These are phyloP conservation scores for Indicator indicator DNA, from an alignment of 2,113 vertebrate species.

Conservation along the genomic window DNA sequence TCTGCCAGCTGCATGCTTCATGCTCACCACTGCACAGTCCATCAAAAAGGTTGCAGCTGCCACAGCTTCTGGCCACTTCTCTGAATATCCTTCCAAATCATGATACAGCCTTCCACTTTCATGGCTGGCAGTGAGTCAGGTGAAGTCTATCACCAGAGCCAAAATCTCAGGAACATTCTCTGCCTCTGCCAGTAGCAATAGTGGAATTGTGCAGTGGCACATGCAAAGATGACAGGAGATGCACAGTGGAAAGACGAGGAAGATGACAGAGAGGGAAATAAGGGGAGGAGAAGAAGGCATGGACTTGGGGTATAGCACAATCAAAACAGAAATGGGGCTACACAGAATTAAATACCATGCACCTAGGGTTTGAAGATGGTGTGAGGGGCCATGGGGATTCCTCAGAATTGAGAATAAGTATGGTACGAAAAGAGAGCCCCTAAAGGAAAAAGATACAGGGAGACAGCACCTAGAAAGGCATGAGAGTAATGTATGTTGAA, in stretches of 20 bases:
- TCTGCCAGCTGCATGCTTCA: neutral
- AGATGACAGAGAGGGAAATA: neutral
- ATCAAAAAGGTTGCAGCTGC: neutral
- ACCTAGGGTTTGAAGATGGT: neutral
- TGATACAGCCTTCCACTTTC: neutral
- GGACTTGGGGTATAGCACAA: neutral
- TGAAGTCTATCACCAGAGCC: neutral
- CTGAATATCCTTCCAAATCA: neutral
- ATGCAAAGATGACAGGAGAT: rapidly evolving
- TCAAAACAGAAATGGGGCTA: neutral
- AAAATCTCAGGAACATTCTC: neutral
- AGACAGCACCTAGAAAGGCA: neutral
- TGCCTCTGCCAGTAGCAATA: neutral
- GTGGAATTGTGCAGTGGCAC: neutral
- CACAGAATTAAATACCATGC: neutral
- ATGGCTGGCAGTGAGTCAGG: neutral
- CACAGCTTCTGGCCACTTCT: neutral
- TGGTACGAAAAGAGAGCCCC: neutral
- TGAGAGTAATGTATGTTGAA: neutral
- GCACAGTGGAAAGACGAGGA: neutral
- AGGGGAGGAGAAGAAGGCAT: neutral
- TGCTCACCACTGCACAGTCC: neutral
- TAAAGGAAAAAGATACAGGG: neutral
- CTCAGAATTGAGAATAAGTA: neutral
- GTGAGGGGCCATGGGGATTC: neutral